Base-by-base conservation (phyloP, 2,113 vertebrate species). In the Dasyprocta punctata region DNA sequence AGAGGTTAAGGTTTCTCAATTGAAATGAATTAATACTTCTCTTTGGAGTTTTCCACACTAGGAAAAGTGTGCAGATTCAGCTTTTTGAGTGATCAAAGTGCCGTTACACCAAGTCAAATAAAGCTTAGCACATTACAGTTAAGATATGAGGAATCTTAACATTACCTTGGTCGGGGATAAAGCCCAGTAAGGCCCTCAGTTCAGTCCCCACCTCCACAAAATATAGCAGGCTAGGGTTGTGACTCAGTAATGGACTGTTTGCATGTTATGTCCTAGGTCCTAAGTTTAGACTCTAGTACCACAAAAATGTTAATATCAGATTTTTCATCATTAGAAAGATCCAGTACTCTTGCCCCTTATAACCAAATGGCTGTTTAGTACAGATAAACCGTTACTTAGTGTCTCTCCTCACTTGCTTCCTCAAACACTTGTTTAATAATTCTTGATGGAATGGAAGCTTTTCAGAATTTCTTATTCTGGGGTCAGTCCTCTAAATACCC, bases 1-100 rank as follows among this genome's bases (percentile, higher is more conserved):
- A 71, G 77, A 92, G 58, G 38, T 83, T 71, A 56, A 80, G 71
- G 11, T 80, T 87, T 94, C 63, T 97, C n/a, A 75, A 61, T 44
- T 81, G n/a, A 94, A 90, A 65, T 41, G 38, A 80, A 52, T 78
- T 78, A 78, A 26, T 86, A 38, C 88, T 67, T 87, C 85, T 54
- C 30, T 75, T 69, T 67, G 28, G 49, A 60, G 24, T 94, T 93
- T 63, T 96, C 54, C 81, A n/a, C 73, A 84, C 78, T 47, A 49
- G 47, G 13, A 52, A 67, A 58, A 78, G 17, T 78, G 11, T 78
- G 3, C 75, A 84, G 30, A 44, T 60, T 87, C n/a, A 28, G 10
- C 87, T 80, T 93, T 73, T 47, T 94, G 54, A 85, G 22, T 54
- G 19, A 60, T 44, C 65, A 73, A 5, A 63, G 26, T 92, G 11